Percentiles rank a stretch among this genome's conserved stretches.
These are phyloP conservation scores for Amorpha juglandis DNA, from an alignment of 2,888 invertebrate species.

Conservation along the genomic window DNA sequence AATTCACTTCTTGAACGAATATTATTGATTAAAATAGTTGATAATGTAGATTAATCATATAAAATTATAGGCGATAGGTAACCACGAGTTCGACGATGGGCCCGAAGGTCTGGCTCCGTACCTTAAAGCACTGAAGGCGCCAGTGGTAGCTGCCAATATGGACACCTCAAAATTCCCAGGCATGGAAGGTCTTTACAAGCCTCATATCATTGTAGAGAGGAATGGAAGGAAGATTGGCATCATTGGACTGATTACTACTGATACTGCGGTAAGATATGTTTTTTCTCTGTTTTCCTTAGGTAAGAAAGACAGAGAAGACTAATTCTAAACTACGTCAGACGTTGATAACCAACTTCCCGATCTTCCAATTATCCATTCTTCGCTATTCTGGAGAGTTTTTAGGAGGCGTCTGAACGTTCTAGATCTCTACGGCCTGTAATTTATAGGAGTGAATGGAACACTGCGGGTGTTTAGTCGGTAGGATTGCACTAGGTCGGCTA, in stretches of 20 bases:
- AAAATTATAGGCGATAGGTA: conserved; percentile 88
- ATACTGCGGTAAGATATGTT: conserved; percentile 82
- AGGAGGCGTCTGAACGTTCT: too few relatives aligned
- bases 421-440: too few relatives aligned
- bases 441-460: too few relatives aligned
- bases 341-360: too few relatives aligned
- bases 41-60: neutral
- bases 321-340: too few relatives aligned
- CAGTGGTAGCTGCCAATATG: conserved; percentile 90
- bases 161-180: conserved; percentile 87
- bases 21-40: too few relatives aligned
- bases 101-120: conserved; percentile 89
- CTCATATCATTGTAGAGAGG: conserved; percentile 86
- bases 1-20: too few relatives aligned
- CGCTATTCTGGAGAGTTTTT: too few relatives aligned
- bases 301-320: too few relatives aligned
- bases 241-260: conserved; percentile 89
- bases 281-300: neutral
- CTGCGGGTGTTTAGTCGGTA: too few relatives aligned
- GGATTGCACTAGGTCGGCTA: too few relatives aligned
- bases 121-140: conserved; percentile 85
- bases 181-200: conserved; percentile 85
- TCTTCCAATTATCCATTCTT: too few relatives aligned
- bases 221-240: conserved; percentile 89
- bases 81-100: conserved; percentile 94